These are phyloP conservation scores for Carollia perspicillata DNA, from an alignment of 2,113 vertebrate genomes.

Conservation along the genomic window DNA sequence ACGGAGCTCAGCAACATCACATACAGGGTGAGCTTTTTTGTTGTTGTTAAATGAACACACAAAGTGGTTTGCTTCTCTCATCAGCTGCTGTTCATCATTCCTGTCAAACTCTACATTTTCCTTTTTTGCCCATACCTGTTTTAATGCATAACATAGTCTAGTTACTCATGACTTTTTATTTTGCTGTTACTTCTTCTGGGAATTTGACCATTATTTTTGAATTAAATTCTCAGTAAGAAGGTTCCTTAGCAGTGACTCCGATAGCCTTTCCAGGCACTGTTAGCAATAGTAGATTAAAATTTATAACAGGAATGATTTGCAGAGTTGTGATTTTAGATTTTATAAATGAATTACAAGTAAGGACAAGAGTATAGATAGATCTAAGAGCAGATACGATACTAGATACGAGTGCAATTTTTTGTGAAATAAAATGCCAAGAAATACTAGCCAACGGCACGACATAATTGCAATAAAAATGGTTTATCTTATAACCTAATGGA, in stretches of 20 bases:
- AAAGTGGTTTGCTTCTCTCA: not conserved
- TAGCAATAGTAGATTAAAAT: not conserved
- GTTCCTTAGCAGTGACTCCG: not conserved
- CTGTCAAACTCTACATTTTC: not conserved
- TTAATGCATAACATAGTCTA: not conserved
- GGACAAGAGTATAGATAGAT: not conserved
- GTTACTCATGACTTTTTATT: not conserved
- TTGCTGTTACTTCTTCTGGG: not conserved
- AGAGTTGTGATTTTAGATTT: not conserved
- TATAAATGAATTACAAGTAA: constrained; percentile 14
- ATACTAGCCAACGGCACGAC: not conserved
- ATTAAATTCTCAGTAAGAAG: not conserved
- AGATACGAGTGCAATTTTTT: not conserved
- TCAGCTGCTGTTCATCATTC: not conserved
- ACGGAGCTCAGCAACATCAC: constrained; percentile 32
- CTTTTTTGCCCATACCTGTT: not conserved
- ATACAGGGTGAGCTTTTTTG: constrained; percentile 8
- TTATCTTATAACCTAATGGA: not conserved
- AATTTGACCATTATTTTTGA: not conserved
- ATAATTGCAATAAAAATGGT: not conserved
- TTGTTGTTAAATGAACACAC: not conserved
- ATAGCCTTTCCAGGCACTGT: not conserved
- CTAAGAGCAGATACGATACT: not conserved
- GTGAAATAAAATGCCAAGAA: constrained; percentile 31
- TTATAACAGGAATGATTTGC: not conserved